phyloP scores from a whole-genome alignment of 2,888 invertebrate species.

The Phengaris alcon region DNA sequence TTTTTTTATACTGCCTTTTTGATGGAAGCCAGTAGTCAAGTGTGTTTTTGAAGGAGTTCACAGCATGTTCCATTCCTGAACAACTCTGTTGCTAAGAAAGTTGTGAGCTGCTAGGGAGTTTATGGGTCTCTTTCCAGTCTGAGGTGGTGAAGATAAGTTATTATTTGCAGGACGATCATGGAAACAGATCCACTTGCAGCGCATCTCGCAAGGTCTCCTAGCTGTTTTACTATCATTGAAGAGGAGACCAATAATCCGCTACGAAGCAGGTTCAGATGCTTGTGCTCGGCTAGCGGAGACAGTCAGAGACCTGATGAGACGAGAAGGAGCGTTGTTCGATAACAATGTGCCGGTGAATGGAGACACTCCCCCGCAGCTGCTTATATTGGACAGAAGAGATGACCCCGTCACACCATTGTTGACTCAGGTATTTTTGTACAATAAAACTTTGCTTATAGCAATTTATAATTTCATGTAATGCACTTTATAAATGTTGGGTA shows the following conservation, averaged over 20 bases:
- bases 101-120: too few relatives aligned
- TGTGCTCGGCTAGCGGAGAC: constrained; percentile 91
- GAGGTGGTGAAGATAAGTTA: too few relatives aligned
- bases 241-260: constrained; percentile 92
- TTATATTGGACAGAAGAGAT: constrained; percentile 95
- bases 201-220: constrained; percentile 91
- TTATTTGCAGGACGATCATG: constrained; percentile 81
- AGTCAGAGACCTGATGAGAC: constrained; percentile 89
- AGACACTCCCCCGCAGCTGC: constrained; percentile 87
- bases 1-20: too few relatives aligned
- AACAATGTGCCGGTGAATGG: constrained; percentile 89
- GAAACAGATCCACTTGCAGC: constrained; percentile 86
- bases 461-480: too few relatives aligned
- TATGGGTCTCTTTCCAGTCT: too few relatives aligned
- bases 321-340: constrained; percentile 93
- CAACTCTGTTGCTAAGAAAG: too few relatives aligned
- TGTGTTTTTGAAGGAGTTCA: too few relatives aligned
- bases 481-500: too few relatives aligned
- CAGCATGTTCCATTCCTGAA: too few relatives aligned
- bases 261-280: constrained; percentile 91
- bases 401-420: constrained; percentile 97
- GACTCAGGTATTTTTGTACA: constrained; percentile 81
- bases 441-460: too few relatives aligned
- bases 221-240: constrained; percentile 93
- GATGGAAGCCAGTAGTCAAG: too few relatives aligned